A percentile compares a stretch with the other conserved stretches of the same genome.
Conservation (phyloP, 2,797 vertebrate genomes). For the Florisuga fusca region DNA sequence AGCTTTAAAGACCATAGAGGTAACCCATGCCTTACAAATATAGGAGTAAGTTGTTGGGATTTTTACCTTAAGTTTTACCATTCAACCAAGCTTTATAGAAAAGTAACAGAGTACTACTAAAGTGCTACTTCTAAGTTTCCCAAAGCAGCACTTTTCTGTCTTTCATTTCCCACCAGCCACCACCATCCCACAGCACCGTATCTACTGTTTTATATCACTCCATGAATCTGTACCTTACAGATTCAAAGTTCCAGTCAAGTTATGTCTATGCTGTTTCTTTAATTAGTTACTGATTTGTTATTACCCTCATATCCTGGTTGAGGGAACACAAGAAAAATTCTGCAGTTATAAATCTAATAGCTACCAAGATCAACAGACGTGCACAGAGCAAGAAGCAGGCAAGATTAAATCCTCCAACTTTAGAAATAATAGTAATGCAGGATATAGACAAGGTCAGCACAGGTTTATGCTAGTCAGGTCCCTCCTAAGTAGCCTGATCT, state of each 20-base stretch:
- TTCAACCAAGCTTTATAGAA: neutral
- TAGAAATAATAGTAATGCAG: neutral
- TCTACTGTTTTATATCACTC: neutral
- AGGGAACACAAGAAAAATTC: neutral
- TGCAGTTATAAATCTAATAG: neutral
- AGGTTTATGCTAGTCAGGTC: too few relatives aligned
- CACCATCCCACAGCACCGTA: neutral
- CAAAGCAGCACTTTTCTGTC: neutral
- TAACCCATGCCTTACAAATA: neutral
- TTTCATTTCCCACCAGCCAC: neutral
- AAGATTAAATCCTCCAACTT: neutral
- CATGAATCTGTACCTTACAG: neutral
- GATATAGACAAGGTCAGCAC: neutral
- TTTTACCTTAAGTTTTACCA: neutral
- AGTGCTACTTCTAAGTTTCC: neutral
- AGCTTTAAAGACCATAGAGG: neutral
- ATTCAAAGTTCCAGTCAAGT: neutral
- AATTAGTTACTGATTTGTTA: neutral
- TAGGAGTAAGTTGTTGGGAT: neutral
- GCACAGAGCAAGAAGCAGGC: neutral
- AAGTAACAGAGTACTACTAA: neutral
- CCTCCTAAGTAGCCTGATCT: too few relatives aligned
- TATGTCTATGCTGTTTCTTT: neutral
- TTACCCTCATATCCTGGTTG: neutral
- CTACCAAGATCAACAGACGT: neutral